phyloP scores from a whole-genome alignment of 35 echinoderm and acorn worm genomes.

The Ophioderma brevispina region DNA sequence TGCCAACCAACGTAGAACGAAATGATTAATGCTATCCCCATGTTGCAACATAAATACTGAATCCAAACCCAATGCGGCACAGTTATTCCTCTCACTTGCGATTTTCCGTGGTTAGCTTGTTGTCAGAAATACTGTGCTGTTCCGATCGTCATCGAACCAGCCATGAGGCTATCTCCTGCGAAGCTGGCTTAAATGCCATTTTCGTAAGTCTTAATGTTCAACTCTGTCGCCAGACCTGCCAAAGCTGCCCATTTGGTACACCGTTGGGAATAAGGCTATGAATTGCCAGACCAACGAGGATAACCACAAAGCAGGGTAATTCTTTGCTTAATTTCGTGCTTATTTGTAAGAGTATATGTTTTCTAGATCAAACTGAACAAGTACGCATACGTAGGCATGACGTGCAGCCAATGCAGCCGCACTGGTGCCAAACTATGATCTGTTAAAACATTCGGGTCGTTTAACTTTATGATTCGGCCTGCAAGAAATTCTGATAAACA shows the following conservation, averaged over 20 bases:
- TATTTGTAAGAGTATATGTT: not conserved
- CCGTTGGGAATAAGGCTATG: not conserved
- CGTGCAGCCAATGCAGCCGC: constrained; percentile 79
- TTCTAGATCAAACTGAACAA: constrained; percentile 36
- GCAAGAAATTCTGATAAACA: constrained; percentile 32
- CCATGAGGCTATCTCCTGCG: constrained; percentile 72
- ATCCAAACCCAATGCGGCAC: constrained; percentile 58
- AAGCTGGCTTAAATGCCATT: constrained; percentile 74
- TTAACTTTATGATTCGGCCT: constrained; percentile 74
- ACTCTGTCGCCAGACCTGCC: constrained; percentile 67
- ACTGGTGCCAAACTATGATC: constrained; percentile 76
- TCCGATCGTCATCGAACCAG: constrained; percentile 84
- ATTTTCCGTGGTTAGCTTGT: constrained; percentile 83
- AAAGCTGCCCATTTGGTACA: constrained; percentile 52
- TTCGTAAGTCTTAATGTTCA: constrained; percentile 67
- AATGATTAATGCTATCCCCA: constrained; percentile 85
- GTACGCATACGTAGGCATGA: constrained; percentile 78
- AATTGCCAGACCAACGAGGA: not conserved
- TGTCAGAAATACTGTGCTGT: constrained; percentile 69
- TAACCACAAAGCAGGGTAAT: not conserved
- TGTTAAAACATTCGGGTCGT: constrained; percentile 50
- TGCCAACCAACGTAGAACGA: constrained; percentile 80
- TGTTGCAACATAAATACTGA: constrained; percentile 66
- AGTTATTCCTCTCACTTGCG: constrained; percentile 76
- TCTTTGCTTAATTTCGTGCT: not conserved